These are phyloP conservation scores for Reticulitermes lucifugus DNA, from an alignment of 2,888 invertebrate species.

Conservation along the genomic window DNA sequence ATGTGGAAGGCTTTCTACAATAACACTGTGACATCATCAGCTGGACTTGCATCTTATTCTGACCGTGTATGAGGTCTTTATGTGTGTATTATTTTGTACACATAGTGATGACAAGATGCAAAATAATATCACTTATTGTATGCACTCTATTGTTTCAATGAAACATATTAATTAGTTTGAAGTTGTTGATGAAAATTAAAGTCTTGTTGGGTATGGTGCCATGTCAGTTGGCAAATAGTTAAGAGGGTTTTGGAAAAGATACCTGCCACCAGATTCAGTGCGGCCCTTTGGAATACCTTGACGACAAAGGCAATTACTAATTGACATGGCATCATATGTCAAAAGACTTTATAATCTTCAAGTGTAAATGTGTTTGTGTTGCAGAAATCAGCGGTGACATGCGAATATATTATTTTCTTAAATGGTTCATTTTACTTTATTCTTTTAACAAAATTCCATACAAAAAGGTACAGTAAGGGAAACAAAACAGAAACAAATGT, in stretches of 20 bases:
- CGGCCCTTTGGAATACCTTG: no score
- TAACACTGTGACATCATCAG: slow-evolving; percentile 27
- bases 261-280: no score
- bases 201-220: no score
- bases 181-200: no score
- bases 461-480: not conserved
- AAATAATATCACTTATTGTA: not conserved
- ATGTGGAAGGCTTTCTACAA: not conserved
- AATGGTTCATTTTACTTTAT: not conserved
- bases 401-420: not conserved
- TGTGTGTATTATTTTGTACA: not conserved
- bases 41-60: not conserved
- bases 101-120: not conserved
- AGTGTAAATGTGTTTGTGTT: not conserved
- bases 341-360: not conserved
- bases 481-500: not conserved
- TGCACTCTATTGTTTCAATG: not conserved
- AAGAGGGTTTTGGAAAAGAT: no score
- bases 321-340: no score
- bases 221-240: no score
- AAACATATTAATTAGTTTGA: not conserved
- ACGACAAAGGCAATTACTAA: no score
- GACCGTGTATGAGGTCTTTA: not conserved
- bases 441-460: not conserved
- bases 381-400: not conserved